Evolutionary conservation across 2,888 invertebrate genomes (phyloP).

Genomic region (Hyles lineata): DNA sequence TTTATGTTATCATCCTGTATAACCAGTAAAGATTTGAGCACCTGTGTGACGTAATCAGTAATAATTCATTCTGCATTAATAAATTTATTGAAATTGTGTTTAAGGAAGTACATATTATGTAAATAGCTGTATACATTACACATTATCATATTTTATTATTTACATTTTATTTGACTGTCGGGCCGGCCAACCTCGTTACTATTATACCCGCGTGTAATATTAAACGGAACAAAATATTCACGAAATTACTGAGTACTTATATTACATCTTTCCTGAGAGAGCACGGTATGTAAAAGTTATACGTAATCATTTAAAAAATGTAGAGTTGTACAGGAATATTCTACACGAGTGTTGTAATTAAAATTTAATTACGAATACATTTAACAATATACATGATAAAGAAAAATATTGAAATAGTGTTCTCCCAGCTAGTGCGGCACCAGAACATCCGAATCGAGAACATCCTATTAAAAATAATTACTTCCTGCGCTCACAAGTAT

Average conservation of each 20-base stretch:
- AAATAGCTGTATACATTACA: neutral
- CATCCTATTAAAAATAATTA: constrained; percentile 27
- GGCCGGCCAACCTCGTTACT: neutral
- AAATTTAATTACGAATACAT: neutral
- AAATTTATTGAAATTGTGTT: neutral
- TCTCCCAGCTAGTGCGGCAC: constrained; percentile 12
- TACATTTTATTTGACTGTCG: neutral
- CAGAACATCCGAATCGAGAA: constrained; percentile 17
- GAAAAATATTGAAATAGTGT: neutral
- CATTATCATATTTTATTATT: neutral
- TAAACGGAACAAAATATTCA: neutral
- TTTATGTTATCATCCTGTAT: no score
- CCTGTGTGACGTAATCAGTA: neutral
- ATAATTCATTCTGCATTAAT: neutral
- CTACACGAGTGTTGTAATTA: neutral
- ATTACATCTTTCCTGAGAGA: no score
- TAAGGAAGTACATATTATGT: neutral
- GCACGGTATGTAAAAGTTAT: no score
- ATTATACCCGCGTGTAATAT: constrained; percentile 2
- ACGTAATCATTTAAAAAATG: no score
- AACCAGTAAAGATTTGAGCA: neutral
- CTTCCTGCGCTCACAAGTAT: neutral
- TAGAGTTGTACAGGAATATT: neutral
- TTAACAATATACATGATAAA: neutral
- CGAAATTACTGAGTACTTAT: neutral